These are phyloP conservation scores for Rutpela maculata DNA, from an alignment of 2,888 invertebrate genomes.

Conservation along the genomic window DNA sequence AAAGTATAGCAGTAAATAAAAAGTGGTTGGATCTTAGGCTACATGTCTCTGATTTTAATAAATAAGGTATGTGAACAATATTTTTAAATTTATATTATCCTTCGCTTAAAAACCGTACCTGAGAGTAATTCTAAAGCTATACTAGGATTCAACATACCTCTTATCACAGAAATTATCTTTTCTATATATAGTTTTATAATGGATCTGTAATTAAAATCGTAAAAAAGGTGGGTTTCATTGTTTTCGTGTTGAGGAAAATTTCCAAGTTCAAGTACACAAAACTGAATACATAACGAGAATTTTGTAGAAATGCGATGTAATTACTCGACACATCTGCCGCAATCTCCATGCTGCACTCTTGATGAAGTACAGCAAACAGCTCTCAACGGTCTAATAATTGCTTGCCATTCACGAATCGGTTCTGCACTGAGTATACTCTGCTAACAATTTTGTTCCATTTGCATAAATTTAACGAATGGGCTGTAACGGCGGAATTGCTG, in stretches of 20 bases:
- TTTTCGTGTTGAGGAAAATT: not conserved
- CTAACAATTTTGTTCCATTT: slow-evolving; percentile 7
- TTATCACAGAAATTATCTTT: too few relatives aligned
- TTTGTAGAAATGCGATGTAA: not conserved
- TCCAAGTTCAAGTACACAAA: not conserved
- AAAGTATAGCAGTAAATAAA: too few relatives aligned
- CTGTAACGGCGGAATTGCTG: not conserved
- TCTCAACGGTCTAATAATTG: slow-evolving; percentile 4
- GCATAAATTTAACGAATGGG: slow-evolving; percentile 7
- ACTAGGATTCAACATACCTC: too few relatives aligned
- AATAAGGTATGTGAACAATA: too few relatives aligned
- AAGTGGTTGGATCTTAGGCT: too few relatives aligned
- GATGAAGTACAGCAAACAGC: not conserved
- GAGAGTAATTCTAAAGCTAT: too few relatives aligned
- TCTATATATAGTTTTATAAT: not conserved
- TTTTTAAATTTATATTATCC: too few relatives aligned
- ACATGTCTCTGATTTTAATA: too few relatives aligned
- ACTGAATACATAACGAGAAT: not conserved
- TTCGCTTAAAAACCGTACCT: too few relatives aligned
- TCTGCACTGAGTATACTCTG: not conserved
- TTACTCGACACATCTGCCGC: slow-evolving; percentile 7
- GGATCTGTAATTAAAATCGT: not conserved
- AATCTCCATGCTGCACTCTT: not conserved
- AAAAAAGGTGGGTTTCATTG: not conserved
- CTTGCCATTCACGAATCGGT: slow-evolving; percentile 7